Evolutionary conservation across 2,888 invertebrate genomes (phyloP), one percentile per base, ranked within the genome.

Genomic region (Penaeus monodon): DNA sequence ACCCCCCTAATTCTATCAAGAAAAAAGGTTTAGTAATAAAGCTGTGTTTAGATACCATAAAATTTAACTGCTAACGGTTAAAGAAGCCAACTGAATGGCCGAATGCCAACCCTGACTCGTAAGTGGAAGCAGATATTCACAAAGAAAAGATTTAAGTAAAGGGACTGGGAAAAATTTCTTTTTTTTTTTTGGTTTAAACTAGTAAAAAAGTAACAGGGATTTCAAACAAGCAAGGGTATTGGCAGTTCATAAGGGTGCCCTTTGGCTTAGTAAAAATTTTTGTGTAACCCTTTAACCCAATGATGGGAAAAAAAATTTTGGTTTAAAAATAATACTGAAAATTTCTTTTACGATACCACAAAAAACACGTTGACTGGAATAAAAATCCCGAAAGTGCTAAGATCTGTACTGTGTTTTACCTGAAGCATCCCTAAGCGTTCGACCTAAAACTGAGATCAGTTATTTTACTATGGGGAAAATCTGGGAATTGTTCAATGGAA

Each of bases 401-500:
- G 64, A 1, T 1, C 57, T 24, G 79, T 79, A 17, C 79, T 79
- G 1, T 27, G n/a, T 66, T 22, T 12, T 81, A 22, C 20, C 1
- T 8, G 8, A n/a, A 6, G 64, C 65, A 38, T 20, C 17, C 12
- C n/a, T 66, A 12, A n/a, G 1, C 24, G 81, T 38, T 27, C 64
- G 33, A 27, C 81, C n/a, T 8, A 81, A 81, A 20, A 64, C 64
- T 81, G 81, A 81, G 65, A 29, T 81, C 1, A 66, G 66, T 22
- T 49, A 20, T 66, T 20, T 12, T 8, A 27, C 22, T 10, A 6
- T n/a, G n/a, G n/a, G n/a, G n/a, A n/a, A n/a, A n/a, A n/a, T n/a
- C n/a, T n/a, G n/a, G n/a, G n/a, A n/a, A n/a, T n/a, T n/a, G n/a
- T n/a, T n/a, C n/a, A n/a, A n/a, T n/a, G n/a, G n/a, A n/a, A n/a